phyloP scores from a whole-genome alignment of 2,797 vertebrate genomes.

The Chlorospingus flavigularis region DNA sequence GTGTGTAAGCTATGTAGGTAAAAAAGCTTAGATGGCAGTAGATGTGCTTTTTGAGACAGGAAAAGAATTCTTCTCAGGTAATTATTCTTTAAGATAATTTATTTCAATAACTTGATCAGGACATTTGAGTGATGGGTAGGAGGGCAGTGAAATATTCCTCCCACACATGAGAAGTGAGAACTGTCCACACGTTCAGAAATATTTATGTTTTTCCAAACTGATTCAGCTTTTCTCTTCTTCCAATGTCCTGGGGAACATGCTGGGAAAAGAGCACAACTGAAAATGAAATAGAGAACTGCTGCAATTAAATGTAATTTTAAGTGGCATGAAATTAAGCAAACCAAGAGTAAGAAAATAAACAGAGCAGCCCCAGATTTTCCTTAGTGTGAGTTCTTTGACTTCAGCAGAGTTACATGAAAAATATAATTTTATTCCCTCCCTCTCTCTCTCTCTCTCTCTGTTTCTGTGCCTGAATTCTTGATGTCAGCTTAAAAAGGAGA shows the following conservation, averaged over 20 bases:
- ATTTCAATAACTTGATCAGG: background rate
- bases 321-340: conserved; percentile 51
- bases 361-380: conserved; percentile 13
- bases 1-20: background rate
- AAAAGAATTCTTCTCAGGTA: background rate
- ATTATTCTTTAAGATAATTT: conserved; percentile 26
- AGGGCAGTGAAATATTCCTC: conserved; percentile 38
- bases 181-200: conserved; percentile 22
- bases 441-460: background rate
- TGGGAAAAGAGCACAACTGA: background rate
- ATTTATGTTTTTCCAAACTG: background rate
- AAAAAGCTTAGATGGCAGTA: background rate
- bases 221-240: conserved; percentile 26
- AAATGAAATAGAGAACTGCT: background rate
- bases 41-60: background rate
- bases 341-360: conserved; percentile 62
- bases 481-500: conserved; percentile 51
- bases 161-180: conserved; percentile 26
- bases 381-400: conserved; percentile 29
- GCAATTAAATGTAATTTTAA: conserved; percentile 22
- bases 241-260: background rate
- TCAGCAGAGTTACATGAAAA: conserved; percentile 56
- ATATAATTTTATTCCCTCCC: conserved; percentile 7
- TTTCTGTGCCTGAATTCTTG: conserved; percentile 61
- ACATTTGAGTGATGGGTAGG: background rate